These are phyloP conservation scores for Muntiacus reevesi DNA, from an alignment of 2,113 vertebrate genomes.

Conservation along the genomic window DNA sequence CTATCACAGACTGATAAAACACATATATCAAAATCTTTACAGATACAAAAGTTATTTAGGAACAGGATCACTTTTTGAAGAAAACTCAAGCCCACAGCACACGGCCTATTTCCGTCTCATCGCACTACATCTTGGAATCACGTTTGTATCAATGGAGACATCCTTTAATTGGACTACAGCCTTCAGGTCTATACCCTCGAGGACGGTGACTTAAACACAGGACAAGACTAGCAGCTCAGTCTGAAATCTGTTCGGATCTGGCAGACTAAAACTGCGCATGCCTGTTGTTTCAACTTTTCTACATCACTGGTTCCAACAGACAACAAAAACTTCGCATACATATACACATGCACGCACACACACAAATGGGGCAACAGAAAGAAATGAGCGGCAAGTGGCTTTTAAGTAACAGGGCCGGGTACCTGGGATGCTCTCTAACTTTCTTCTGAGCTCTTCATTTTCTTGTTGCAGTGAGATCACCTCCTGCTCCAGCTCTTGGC, in stretches of 20 bases:
- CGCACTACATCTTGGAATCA: not conserved
- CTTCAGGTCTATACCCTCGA: not conserved
- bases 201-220: not conserved
- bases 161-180: not conserved
- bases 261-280: not conserved
- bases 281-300: not conserved
- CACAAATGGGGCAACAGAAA: fast-evolving
- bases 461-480: constrained; percentile 98
- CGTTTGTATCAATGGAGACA: not conserved
- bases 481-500: constrained; percentile 97
- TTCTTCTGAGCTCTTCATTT: constrained; percentile 96
- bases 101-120: not conserved
- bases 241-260: not conserved
- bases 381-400: not conserved
- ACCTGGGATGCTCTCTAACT: constrained; percentile 96
- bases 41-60: not conserved
- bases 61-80: not conserved
- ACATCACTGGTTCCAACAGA: not conserved
- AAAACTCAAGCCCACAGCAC: not conserved
- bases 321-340: fast-evolving
- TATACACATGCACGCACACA: fast-evolving
- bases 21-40: not conserved
- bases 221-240: not conserved
- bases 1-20: not conserved
- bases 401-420: not conserved